These are phyloP conservation scores for Bellardia bayeri DNA, from an alignment of 2,888 invertebrate genomes.

Conservation along the genomic window DNA sequence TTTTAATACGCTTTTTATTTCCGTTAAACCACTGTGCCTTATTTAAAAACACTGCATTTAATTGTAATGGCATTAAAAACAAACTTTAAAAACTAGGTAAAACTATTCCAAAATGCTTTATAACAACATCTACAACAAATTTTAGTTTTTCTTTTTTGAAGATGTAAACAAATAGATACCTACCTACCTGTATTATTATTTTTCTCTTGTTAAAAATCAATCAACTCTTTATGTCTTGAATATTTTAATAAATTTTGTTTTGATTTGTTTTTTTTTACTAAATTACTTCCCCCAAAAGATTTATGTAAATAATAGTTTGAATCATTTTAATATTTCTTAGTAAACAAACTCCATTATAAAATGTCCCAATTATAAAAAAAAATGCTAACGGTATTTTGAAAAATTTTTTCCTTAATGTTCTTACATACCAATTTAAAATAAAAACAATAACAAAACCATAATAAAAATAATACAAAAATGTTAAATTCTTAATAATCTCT, in stretches of 20 bases:
- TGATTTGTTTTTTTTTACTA: too few species aligned
- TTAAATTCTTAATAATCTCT: background rate
- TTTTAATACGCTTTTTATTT: background rate
- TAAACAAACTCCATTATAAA: too few species aligned
- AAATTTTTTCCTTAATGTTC: constrained; percentile 33
- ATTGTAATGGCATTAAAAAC: constrained; percentile 8
- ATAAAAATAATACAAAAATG: too few species aligned
- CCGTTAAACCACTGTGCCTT: constrained; percentile 15
- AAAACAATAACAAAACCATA: too few species aligned
- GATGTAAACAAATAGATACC: constrained; percentile 1
- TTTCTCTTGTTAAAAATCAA: constrained; percentile 16
- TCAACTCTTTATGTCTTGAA: background rate
- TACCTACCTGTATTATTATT: too few species aligned
- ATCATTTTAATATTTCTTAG: too few species aligned
- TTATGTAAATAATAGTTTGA: too few species aligned
- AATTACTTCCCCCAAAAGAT: too few species aligned
- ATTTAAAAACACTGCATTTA: background rate
- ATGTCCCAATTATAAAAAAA: background rate
- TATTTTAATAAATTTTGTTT: background rate
- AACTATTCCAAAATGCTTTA: background rate
- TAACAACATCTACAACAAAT: background rate
- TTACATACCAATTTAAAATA: background rate
- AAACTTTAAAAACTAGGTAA: background rate
- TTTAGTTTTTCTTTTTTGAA: background rate
- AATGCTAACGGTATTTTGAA: constrained; percentile 38